These are phyloP conservation scores for Psittacula derbiana DNA, from an alignment of 2,797 vertebrate species.

Conservation along the genomic window DNA sequence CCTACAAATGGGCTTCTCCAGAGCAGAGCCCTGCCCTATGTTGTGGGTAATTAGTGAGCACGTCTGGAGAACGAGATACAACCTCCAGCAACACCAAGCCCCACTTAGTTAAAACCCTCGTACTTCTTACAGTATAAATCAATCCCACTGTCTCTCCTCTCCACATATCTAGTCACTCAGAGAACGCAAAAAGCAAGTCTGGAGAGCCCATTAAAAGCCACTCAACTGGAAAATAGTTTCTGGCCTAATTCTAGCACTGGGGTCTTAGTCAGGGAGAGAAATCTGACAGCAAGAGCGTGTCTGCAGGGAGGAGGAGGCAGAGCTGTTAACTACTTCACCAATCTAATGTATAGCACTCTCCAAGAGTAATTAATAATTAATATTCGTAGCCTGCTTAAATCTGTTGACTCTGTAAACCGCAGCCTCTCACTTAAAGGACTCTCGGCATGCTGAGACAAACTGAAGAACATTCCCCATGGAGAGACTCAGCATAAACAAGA, in stretches of 20 bases:
- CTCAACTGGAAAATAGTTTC: slow-evolving; percentile 76
- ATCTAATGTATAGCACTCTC: slow-evolving; percentile 44
- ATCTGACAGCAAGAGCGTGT: slow-evolving; percentile 52
- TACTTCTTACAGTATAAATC: slow-evolving; percentile 3
- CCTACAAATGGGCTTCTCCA: neutral
- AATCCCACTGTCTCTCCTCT: slow-evolving; percentile 21
- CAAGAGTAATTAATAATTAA: slow-evolving; percentile 69
- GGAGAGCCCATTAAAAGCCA: slow-evolving; percentile 76
- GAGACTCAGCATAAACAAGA: neutral
- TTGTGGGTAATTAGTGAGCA: neutral
- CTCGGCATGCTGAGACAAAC: neutral
- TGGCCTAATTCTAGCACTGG: slow-evolving; percentile 63
- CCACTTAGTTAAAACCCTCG: slow-evolving; percentile 6
- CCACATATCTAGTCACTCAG: slow-evolving; percentile 43
- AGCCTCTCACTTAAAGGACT: slow-evolving; percentile 35
- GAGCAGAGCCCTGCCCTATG: neutral
- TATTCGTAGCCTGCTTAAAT: slow-evolving; percentile 41
- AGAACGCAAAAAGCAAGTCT: slow-evolving; percentile 55
- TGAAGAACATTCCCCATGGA: neutral
- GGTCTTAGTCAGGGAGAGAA: slow-evolving; percentile 52
- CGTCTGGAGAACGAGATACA: neutral
- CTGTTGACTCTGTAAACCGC: slow-evolving; percentile 52
- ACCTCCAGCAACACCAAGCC: neutral
- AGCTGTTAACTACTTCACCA: slow-evolving; percentile 65
- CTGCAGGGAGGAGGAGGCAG: slow-evolving; percentile 29